These are phyloP conservation scores for Autographa pulchrina DNA, from an alignment of 2,888 invertebrate species.

Conservation along the genomic window DNA sequence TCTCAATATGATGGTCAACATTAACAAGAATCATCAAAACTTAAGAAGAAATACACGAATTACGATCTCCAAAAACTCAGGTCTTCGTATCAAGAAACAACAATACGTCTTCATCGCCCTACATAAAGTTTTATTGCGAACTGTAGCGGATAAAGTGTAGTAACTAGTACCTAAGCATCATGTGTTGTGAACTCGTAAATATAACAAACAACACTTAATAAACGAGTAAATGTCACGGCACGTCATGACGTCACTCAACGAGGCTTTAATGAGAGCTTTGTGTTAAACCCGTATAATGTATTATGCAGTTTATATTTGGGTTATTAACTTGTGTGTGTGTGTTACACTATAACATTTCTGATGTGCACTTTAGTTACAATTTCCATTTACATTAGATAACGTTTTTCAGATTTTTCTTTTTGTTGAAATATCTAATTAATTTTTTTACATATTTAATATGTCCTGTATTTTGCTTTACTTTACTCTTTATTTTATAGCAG, in stretches of 20 bases:
- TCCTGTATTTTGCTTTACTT: too few species aligned
- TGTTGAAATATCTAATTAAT: too few species aligned
- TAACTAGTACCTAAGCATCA: too few species aligned
- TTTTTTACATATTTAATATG: too few species aligned
- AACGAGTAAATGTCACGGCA: not conserved
- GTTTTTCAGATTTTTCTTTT: too few species aligned
- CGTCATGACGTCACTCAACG: not conserved
- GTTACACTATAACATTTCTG: too few species aligned
- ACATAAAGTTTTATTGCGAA: conserved; percentile 34
- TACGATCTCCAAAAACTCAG: conserved; percentile 5
- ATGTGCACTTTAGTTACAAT: too few species aligned
- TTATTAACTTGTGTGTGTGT: too few species aligned
- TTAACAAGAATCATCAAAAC: not conserved
- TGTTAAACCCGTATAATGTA: not conserved
- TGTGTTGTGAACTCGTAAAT: conserved; percentile 18
- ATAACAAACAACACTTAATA: conserved; percentile 12
- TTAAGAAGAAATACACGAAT: not conserved
- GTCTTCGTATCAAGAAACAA: conserved; percentile 16
- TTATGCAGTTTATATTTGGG: not conserved
- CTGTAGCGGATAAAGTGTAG: conserved; percentile 22
- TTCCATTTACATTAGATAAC: too few species aligned
- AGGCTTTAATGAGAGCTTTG: not conserved
- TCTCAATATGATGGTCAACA: not conserved
- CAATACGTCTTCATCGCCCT: conserved; percentile 38
- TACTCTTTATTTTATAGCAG: conserved; percentile 18